Base-by-base conservation (phyloP, 2,797 vertebrate species). In the Bryconaethiops microstoma region DNA sequence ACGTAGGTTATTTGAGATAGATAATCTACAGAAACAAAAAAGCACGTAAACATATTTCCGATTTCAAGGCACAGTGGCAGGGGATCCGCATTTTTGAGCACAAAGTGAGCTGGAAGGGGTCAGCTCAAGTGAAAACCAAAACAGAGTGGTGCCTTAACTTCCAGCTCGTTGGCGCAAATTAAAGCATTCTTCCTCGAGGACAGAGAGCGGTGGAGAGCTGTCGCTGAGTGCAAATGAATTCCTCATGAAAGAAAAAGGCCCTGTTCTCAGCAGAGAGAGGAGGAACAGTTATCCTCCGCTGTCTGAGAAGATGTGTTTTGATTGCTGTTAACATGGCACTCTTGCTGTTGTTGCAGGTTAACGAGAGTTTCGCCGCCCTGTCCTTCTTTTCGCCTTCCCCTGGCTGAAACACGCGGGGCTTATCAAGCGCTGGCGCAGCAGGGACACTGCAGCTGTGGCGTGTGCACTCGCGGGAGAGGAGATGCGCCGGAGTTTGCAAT, bases 81-180 rank as follows among this genome's bases (percentile, higher is more conserved):
- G 55, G 67, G n/a, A 59, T 52, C 9, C 40, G 45, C 12, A 60
- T 64, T 81, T 42, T 21, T 29, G 45, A 14, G 5, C 40, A 60
- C n/a, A 23, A 50, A 73, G 35, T 16, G n/a, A 25, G 52, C 13
- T 29, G 76, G 40, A 64, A 71, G 29, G 17, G 21, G 74, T 71
- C 60, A 45, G 5, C 39, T 42, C n/a, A 12, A 17, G 39, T 57
- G 8, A 40, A 29, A 71, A 71, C 77, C 10, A 82, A 82, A 67
- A 77, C 80, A 65, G 64, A 73, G 50, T 23, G 52, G 9, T 25
- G n/a, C 55, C 74, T 78, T 80, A 71, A 82, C 90, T 83, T 55
- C 76, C 81, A 90, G 89, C 89, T 86, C 87, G 89, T 92, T 91
- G 91, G 57, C 87, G 86, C 88, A 92, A 93, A 93, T 93, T 86